Evolutionary conservation across 2,113 vertebrate species (phyloP).

Genomic region (Aegypius monachus): DNA sequence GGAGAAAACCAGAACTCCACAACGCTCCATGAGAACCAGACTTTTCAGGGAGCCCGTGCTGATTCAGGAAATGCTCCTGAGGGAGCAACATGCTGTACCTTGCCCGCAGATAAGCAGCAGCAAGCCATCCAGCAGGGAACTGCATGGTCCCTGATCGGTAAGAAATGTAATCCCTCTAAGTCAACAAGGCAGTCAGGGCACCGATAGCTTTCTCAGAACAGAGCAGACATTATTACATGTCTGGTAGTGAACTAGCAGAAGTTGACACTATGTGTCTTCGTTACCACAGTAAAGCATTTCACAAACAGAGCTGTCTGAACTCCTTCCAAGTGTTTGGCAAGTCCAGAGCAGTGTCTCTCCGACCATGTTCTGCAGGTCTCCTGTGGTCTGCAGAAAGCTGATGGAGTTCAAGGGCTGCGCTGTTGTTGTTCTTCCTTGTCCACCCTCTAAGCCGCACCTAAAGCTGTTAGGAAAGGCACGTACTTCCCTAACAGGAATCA

Average conservation of each 20-base stretch:
- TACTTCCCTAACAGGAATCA: background rate
- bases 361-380: background rate
- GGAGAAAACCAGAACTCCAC: background rate
- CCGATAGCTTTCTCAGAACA: background rate
- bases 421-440: background rate
- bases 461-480: background rate
- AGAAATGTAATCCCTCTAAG: conserved; percentile 27
- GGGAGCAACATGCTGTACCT: background rate
- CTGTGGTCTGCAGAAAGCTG: background rate
- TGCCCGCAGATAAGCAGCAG: background rate
- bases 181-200: conserved; percentile 23
- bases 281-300: background rate
- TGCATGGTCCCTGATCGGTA: background rate
- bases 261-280: background rate
- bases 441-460: background rate
- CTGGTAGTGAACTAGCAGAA: background rate
- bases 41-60: background rate
- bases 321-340: background rate
- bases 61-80: background rate
- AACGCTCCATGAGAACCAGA: background rate
- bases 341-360: background rate
- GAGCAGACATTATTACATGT: background rate
- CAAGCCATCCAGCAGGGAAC: background rate
- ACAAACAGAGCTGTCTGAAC: conserved; percentile 11
- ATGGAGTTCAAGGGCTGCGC: background rate